Evolutionary conservation across 2,888 invertebrate species (phyloP).

Genomic region (Taenaris catops): DNA sequence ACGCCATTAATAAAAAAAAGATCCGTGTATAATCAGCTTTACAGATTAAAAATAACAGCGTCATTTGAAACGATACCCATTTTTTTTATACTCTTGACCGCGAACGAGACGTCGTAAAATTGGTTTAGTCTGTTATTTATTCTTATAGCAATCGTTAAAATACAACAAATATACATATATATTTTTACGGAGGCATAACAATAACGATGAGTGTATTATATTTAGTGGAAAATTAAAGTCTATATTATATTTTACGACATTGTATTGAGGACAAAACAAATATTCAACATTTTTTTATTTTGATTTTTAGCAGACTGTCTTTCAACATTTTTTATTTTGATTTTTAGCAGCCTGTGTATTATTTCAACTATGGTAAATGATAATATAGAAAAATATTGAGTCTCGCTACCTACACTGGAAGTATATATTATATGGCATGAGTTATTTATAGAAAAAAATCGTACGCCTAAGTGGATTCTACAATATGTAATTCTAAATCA

Average conservation of each 20-base stretch:
- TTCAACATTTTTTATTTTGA: too few species aligned
- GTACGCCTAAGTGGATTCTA: too few species aligned
- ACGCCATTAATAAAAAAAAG: slow-evolving; percentile 1
- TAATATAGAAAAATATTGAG: too few species aligned
- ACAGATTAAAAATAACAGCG: slow-evolving; percentile 19
- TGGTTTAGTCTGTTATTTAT: slow-evolving; percentile 21
- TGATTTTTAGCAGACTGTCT: too few species aligned
- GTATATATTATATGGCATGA: too few species aligned
- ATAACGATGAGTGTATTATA: not conserved
- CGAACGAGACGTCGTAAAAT: slow-evolving; percentile 28
- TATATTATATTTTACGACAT: not conserved
- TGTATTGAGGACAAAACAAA: too few species aligned
- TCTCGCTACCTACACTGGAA: too few species aligned
- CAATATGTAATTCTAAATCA: too few species aligned
- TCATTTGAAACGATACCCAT: slow-evolving; percentile 25
- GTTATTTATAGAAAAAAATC: too few species aligned
- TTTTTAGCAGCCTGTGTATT: too few species aligned
- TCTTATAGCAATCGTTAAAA: slow-evolving; percentile 11
- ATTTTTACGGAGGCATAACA: slow-evolving; percentile 3
- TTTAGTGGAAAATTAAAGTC: not conserved
- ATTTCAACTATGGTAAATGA: too few species aligned
- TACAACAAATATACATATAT: slow-evolving; percentile 2
- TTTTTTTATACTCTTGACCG: slow-evolving; percentile 32
- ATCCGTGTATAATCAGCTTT: slow-evolving; percentile 8
- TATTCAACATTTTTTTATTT: not conserved